Base-by-base conservation (phyloP, 2,888 invertebrate species). In the Penaeus monodon region DNA sequence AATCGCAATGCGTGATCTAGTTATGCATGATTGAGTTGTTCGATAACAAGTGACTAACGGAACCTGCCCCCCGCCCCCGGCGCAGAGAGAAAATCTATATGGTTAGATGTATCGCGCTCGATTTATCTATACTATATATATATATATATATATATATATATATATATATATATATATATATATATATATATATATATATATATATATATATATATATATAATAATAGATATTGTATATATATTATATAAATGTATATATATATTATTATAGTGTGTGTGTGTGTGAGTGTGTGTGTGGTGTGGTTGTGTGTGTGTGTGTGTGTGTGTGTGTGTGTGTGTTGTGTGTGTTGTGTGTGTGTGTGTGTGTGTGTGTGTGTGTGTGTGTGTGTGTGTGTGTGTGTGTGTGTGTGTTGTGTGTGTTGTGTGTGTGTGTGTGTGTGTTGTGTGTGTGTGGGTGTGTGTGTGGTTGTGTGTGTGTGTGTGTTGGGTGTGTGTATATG, bases 81-180 rank as follows among this genome's bases (percentile, higher is more conserved):
- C 33, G 4, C 33, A 38, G 33, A 38, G 33, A 38, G 4, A 38
- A 38, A 38, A 38, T 2, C 33, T 38, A 2, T 38, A 3, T 38
- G 33, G 33, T 38, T 38, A 38, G 4, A 38, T 38, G 33, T 38
- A 38, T 38, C 33, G 33, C 33, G 33, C 6, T 4, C 33, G 33
- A 38, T 38, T 38, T 38, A 38, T 6, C 33, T 38, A 38, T 38
- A 38, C 33, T 38, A 33, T 33, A 33, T 33, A 33, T 33, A 33
- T 33, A 33, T 33, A 33, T 33, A 33, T 33, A 33, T 33, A 33
- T 33, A 68, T 20, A 68, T 20, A 68, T 20, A 68, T 20, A 68
- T 68, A 68, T 68, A 68, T 68, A 68, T 68, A 68, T 68, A 68
- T 68, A 68, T 68, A 68, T 68, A 68, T 68, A 68, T 68, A 68